Percentiles rank a stretch among this genome's conserved stretches.
phyloP scores from a whole-genome alignment of 1,140 invertebrate genomes.

The Tetragnatha versicolor region DNA sequence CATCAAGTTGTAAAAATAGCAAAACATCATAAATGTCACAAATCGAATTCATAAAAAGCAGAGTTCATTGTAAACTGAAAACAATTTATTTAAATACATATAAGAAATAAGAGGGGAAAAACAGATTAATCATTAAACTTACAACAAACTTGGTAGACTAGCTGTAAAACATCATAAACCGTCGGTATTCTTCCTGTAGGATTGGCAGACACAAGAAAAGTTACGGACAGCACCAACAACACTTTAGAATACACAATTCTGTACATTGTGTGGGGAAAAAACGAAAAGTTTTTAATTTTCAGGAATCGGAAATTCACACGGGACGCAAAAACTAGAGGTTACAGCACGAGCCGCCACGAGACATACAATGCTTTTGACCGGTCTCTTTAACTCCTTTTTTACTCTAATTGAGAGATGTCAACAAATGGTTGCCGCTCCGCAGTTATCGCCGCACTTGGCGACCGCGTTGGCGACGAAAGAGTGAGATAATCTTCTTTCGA shows the following conservation, averaged over 20 bases:
- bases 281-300: background rate
- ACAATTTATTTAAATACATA: too few species aligned
- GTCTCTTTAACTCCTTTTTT: too few species aligned
- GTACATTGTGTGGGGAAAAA: background rate
- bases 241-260: background rate
- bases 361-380: background rate
- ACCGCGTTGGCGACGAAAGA: background rate
- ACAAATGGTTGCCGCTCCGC: background rate
- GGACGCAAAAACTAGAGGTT: background rate
- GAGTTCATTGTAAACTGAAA: too few species aligned
- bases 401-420: too few species aligned
- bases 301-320: background rate
- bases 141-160: slow-evolving; percentile 51
- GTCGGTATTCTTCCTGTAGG: slow-evolving; percentile 19
- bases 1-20: too few species aligned
- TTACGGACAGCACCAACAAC: background rate
- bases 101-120: background rate
- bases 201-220: background rate
- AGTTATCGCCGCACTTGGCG: background rate
- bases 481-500: too few species aligned
- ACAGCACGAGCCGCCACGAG: background rate
- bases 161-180: slow-evolving; percentile 42
- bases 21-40: too few species aligned
- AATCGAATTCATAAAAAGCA: too few species aligned
- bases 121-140: slow-evolving; percentile 17